Evolutionary conservation across 2,888 invertebrate genomes (phyloP).

Genomic region (Cryptocephalus primarius): DNA sequence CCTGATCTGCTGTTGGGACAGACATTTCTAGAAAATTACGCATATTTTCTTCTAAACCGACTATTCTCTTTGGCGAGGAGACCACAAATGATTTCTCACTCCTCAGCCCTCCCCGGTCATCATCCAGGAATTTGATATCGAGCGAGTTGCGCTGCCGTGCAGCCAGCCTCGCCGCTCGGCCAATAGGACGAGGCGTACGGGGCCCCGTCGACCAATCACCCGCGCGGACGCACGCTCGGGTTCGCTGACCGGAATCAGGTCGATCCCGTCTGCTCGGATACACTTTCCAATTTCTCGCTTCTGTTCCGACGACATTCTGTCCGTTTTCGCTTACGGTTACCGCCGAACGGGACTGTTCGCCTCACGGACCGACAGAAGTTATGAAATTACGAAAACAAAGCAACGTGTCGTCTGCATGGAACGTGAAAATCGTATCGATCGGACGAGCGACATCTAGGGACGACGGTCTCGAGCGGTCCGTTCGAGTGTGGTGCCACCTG

Average conservation of each 20-base stretch:
- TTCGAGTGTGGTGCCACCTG: too few species aligned
- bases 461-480: too few species aligned
- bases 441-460: too few species aligned
- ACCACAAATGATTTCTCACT: slow-evolving; percentile 36
- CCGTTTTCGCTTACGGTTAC: too few species aligned
- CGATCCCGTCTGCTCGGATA: background rate
- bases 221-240: background rate
- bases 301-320: background rate
- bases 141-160: background rate
- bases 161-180: too few species aligned
- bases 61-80: slow-evolving; percentile 39
- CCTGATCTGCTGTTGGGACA: slow-evolving; percentile 35
- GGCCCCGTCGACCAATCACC: background rate
- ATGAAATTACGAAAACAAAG: too few species aligned
- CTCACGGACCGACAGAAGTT: too few species aligned
- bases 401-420: too few species aligned
- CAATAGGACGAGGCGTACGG: too few species aligned
- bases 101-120: slow-evolving; percentile 18
- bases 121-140: slow-evolving; percentile 7
- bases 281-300: background rate
- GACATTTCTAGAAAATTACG: slow-evolving; percentile 34
- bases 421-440: too few species aligned
- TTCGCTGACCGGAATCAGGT: background rate
- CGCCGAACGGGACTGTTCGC: too few species aligned
- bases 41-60: slow-evolving; percentile 36